Base-by-base conservation (phyloP, 2,888 invertebrate genomes). In the Strigamia transsilvanica region DNA sequence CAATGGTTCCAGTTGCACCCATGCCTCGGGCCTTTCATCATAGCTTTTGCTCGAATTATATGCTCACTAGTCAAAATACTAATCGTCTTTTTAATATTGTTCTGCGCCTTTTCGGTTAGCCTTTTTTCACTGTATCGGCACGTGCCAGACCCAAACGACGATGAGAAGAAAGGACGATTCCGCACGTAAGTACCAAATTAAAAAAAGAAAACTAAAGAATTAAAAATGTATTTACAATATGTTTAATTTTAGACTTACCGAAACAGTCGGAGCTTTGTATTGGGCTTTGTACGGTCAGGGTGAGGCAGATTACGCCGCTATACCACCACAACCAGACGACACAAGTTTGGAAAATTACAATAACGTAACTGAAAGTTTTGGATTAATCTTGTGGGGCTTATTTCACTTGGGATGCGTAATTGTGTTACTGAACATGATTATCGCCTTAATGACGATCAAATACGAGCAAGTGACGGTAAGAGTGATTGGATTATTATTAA, bases 371-470 rank as follows among this genome's bases (percentile, higher is more conserved):
- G 88, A 89, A 15, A 88, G 46, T 3, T 90, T 93, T 80, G 94
- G 93, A 51, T 92, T 93, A 86, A 90, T 92, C 84, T 90, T 89
- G 80, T 88, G 88, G 85, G 86, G 87, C 85, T 89, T 87, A 83
- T 94, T 92, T 87, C 92, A 93, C 88, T 91, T 93, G 46, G 90
- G 93, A 85, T 91, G 91, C 82, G 93, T 93, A 82, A 91, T 93
- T 84, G 91, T 94, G 84, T 91, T 93, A 51, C 88, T 94, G 84
- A 94, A 94, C 87, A 94, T 94, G 94, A 86, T 89, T 34, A 93
- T 93, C 85, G 94, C 93, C n/a, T 88, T 89, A 87, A 93, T 94
- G 93, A 92, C 93, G 1, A 92, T 93, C 84, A 93, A 93, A 0
- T 93, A 93, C 86, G 92, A 93, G 87, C 90, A 91, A 85, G 92